Base-by-base conservation (phyloP, 2,797 vertebrate genomes). In the Myiotriccus ornatus region DNA sequence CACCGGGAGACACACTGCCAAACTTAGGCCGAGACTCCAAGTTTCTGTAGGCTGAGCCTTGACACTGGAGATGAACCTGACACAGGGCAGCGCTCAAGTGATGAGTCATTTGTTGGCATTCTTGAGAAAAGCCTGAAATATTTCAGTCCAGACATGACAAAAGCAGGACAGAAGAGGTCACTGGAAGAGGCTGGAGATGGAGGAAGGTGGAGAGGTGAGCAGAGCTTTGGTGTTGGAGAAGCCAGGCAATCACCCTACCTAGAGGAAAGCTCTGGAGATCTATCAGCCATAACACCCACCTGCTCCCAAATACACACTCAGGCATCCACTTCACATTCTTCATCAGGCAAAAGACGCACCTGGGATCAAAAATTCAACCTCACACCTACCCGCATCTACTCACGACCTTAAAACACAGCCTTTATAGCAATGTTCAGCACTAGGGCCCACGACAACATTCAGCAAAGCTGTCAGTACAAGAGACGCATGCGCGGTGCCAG, bases 401-500 rank as follows among this genome's bases (percentile, higher is more conserved):
- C 53, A 6, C 2, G 32, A 82, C 63, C 41, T 91, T 63, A 60
- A 76, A 84, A 69, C 47, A 19, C 2, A 1, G 53, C 50, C 62
- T 65, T 62, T 24, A 76, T 4, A 21, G 60, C 89, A 74, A 68
- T 9, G 0, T 13, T 73, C 43, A 28, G 32, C 64, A 41, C n/a
- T 19, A 17, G 1, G 2, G 70, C 32, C 37, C 16, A 30, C 20
- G 24, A 37, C n/a, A 35, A 62, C 0, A 0, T 7, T 35, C 68
- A 57, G 30, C 24, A 76, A 71, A 90, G 32, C 16, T 20, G 6
- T 3, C 44, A 32, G 28, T 30, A 22, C 5, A 27, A 60, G 62
- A 53, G 14, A 67, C 0, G 6, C 22, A 39, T 19, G 47, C 2
- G 0, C 0, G 0, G 19, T 43, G 21, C 22, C 34, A 41, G 22